Evolutionary conservation across 2,113 vertebrate species (phyloP).

Genomic region (Eptatretus burgeri): DNA sequence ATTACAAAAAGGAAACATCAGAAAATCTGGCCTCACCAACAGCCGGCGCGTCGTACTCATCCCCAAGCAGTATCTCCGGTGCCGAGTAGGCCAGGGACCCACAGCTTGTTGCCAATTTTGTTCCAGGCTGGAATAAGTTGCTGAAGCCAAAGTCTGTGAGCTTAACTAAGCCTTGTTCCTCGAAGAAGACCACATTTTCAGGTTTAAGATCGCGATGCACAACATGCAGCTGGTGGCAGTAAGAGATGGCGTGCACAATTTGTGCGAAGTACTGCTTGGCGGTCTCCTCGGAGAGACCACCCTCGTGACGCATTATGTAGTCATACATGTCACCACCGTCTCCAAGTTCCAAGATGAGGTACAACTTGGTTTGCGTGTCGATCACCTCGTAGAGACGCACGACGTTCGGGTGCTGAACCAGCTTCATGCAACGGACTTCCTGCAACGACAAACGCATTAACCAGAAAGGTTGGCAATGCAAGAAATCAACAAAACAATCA

Average conservation of each 20-base stretch:
- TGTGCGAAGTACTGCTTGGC: constrained; percentile 95
- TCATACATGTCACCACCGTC: constrained; percentile 96
- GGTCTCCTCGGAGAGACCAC: constrained; percentile 71
- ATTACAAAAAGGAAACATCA: too few relatives aligned
- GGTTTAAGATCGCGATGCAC: constrained; percentile 90
- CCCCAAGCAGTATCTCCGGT: constrained; percentile 75
- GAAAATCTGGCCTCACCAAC: constrained; percentile 32
- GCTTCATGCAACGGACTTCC: constrained; percentile 90
- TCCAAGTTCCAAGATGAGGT: constrained; percentile 74
- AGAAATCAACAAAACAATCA: too few relatives aligned
- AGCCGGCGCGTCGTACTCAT: constrained; percentile 85
- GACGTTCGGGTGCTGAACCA: constrained; percentile 90
- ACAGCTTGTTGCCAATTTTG: constrained; percentile 88
- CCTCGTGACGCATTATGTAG: constrained; percentile 96
- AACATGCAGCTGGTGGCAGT: constrained; percentile 81
- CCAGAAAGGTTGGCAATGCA: too few relatives aligned
- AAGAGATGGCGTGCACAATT: constrained; percentile 92
- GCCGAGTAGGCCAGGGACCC: constrained; percentile 86
- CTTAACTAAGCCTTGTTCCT: constrained; percentile 89
- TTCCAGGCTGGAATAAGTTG: constrained; percentile 93
- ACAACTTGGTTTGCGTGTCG: constrained; percentile 89
- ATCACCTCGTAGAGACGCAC: constrained; percentile 89
- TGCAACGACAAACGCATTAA: not conserved
- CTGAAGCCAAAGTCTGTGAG: constrained; percentile 97
- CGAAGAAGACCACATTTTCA: constrained; percentile 92